phyloP scores from a whole-genome alignment of 2,888 invertebrate species.

The Sminthurides aquaticus region DNA sequence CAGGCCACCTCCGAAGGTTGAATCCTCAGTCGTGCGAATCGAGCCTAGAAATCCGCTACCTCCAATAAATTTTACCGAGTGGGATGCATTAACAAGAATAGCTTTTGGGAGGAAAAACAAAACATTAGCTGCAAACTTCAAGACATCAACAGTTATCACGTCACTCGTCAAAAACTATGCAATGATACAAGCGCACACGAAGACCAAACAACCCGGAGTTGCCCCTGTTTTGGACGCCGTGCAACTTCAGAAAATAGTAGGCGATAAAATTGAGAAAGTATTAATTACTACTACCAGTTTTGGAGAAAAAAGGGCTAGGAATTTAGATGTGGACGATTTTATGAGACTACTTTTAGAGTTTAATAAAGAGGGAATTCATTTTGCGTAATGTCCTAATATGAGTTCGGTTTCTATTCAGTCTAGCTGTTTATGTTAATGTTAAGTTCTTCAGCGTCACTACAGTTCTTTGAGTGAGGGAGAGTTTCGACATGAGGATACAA shows the following conservation, averaged over 20 bases:
- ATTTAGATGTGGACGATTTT: slow-evolving; percentile 96
- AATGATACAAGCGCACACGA: slow-evolving; percentile 5
- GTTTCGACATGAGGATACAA: too few species aligned
- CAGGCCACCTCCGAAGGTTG: slow-evolving; percentile 96
- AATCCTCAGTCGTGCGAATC: slow-evolving; percentile 93
- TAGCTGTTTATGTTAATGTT: too few species aligned
- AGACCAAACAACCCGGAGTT: not conserved
- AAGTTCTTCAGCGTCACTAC: too few species aligned
- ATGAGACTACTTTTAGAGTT: slow-evolving; percentile 58
- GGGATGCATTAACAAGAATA: slow-evolving; percentile 95
- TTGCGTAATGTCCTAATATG: slow-evolving; percentile 59
- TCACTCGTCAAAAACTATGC: slow-evolving; percentile 72
- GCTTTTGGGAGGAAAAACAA: slow-evolving; percentile 95
- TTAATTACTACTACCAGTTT: slow-evolving; percentile 59
- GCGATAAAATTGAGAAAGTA: slow-evolving; percentile 67
- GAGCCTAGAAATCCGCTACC: slow-evolving; percentile 97
- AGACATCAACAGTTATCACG: slow-evolving; percentile 72
- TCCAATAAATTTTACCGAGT: slow-evolving; percentile 89
- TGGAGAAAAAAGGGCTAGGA: slow-evolving; percentile 73
- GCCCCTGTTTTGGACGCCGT: slow-evolving; percentile 8
- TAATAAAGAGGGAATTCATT: slow-evolving; percentile 89
- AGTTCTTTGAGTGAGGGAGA: too few species aligned
- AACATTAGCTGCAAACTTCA: slow-evolving; percentile 82
- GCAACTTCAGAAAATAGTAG: slow-evolving; percentile 49
- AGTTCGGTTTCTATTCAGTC: too few species aligned